Evolutionary conservation across 2,888 invertebrate species (phyloP), one percentile per base, ranked within the genome.

Genomic region (Meta bourneti): DNA sequence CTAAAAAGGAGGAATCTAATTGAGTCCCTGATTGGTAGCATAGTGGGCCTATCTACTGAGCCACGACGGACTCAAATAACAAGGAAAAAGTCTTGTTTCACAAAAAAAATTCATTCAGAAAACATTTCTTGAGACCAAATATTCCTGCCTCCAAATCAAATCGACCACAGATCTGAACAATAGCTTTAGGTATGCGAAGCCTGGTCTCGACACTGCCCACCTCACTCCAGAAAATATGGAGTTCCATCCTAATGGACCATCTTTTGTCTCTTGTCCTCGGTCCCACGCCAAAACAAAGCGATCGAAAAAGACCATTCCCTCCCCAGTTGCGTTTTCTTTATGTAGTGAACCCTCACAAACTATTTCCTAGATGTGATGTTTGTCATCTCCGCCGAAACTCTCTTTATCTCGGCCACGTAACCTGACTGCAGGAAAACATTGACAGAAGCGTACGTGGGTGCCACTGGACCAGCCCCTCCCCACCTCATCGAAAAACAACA

Each of bases 401-500:
- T 49, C 49, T 54, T 84, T 61, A 74, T 70, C 81, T 51, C 5
- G n/a, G 19, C 69, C 69, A 78, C 70, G 61, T 86, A 81, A 78
- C 69, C 70, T 48, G 19, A 20, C 83, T 52, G 52, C 19, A 16
- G 34, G 69, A 81, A 81, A 81, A 81, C 80, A 81, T 81, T 81
- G 80, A 77, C 61, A 70, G 20, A 77, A 78, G 54, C 70, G 20
- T 78, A 78, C 78, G 85, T 51, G 77, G 69, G 16, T 20, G 11
- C 49, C 16, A 34, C 61, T 34, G 2, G 34, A 2, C 34, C 34
- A 34, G n/a, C n/a, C n/a, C n/a, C 34, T 1, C 71, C 82, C 48
- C 51, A 71, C 71, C 82, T 71, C 74, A 72, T 61, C 80, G 69
- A 80, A 80, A 80, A 87, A 52, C 70, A 78, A 78, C 77, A 78